Evolutionary conservation across 2,113 vertebrate species (phyloP).

Genomic region (Rynchops niger): DNA sequence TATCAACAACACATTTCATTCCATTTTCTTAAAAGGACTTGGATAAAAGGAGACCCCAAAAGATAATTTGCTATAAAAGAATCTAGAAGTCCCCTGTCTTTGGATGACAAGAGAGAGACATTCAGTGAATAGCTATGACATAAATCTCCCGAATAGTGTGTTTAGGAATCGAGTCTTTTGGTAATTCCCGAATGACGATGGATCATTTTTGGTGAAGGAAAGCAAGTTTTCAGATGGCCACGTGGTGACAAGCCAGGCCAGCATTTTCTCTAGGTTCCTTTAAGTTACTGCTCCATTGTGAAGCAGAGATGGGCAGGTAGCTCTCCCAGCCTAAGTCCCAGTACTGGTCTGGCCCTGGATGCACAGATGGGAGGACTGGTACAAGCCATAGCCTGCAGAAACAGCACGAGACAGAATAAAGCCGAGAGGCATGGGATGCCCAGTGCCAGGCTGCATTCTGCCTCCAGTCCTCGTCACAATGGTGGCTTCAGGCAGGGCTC

Average conservation of each 20-base stretch:
- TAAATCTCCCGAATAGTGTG: neutral
- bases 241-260: neutral
- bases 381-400: neutral
- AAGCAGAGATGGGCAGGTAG: neutral
- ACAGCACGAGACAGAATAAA: neutral
- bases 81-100: neutral
- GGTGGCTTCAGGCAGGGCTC: neutral
- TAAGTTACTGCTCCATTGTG: neutral
- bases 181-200: fast-evolving
- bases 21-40: neutral
- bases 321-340: neutral
- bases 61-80: neutral
- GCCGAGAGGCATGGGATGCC: fast-evolving
- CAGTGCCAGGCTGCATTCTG: neutral
- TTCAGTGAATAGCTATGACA: neutral
- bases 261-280: neutral
- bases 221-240: neutral
- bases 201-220: neutral
- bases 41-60: neutral
- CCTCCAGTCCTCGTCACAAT: neutral
- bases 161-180: neutral
- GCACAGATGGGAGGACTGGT: neutral
- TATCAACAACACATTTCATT: neutral
- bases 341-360: neutral
- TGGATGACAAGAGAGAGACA: neutral